Conservation (phyloP, 1,140 invertebrate genomes). For the Cherax quadricarinatus region DNA sequence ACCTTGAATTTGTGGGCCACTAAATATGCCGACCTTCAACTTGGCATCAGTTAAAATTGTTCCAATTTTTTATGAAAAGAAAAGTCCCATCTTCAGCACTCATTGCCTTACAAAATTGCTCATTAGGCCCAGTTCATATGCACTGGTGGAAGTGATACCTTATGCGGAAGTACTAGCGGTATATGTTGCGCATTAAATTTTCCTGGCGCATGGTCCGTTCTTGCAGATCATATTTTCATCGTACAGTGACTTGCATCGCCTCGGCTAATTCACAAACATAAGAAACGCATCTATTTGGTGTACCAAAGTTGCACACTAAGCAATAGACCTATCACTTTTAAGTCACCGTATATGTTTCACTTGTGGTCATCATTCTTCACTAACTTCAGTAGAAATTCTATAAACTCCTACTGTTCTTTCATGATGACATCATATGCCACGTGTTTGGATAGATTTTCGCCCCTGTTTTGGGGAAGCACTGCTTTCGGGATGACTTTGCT, state of each 20-base stretch:
- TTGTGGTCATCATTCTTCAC: background rate
- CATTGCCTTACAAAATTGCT: background rate
- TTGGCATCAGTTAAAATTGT: too few species aligned
- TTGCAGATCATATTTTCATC: background rate
- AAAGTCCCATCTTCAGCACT: too few species aligned
- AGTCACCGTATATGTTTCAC: constrained; percentile 1
- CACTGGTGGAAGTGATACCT: background rate
- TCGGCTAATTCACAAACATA: background rate
- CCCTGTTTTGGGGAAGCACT: too few species aligned
- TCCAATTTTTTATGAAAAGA: too few species aligned
- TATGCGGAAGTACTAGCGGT: background rate
- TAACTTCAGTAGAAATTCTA: too few species aligned
- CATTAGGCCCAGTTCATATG: constrained; percentile 17
- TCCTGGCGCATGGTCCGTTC: background rate
- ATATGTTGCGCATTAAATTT: too few species aligned
- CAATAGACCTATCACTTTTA: background rate
- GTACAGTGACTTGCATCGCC: background rate
- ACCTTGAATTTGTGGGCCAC: too few species aligned
- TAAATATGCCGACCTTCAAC: too few species aligned
- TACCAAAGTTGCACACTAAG: background rate
- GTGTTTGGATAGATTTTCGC: too few species aligned
- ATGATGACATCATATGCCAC: too few species aligned
- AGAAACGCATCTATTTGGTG: constrained; percentile 5
- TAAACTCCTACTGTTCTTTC: too few species aligned
- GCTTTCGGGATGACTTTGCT: too few species aligned